Base-by-base conservation (phyloP, 2,888 invertebrate genomes). In the Macaria liturata region DNA sequence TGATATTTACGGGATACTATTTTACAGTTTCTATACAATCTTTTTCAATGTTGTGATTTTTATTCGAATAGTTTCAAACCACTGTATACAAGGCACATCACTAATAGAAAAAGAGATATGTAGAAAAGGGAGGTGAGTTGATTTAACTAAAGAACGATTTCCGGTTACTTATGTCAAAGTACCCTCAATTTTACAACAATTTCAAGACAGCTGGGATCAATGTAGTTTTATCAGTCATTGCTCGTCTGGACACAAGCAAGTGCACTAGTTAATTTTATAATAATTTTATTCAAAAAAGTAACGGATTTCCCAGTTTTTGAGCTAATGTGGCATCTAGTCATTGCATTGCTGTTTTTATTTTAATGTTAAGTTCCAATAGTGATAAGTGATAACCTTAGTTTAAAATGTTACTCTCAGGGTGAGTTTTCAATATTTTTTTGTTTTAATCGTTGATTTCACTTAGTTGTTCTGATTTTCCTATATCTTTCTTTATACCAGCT, bases 341-440 rank as follows among this genome's bases (percentile, higher is more conserved):
- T n/a, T 42, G 4, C 9, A 42, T 42, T 42, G 8, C 9, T 8
- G 8, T 37, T 37, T 37, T 37, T 37, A 37, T 4, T 7, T 37
- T 37, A 37, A 37, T 37, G 34, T 37, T 37, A 37, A 37, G 34
- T 37, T 37, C 34, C 34, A 7, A 37, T 37, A 39, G 61, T 79
- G 72, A 54, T 65, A 55, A 61, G 72, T 64, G 69, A 67, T 70
- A 55, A 68, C 30, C 32, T 43, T 62, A 61, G 63, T 60, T 62
- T 63, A 81, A 70, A 67, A 90, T 89, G 88, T 69, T 87, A 69
- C 68, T 84, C 63, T 76, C 83, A 46, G 85, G 89, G 90, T 90
- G 74, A 86, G 89, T 60, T 37, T 7, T 7, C 1, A 37, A 6
- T 37, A 1, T 2, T 37, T 37, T 37, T 37, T 37, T 3, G 5